phyloP scores from a whole-genome alignment of 2,797 vertebrate species.

The Acipenser ruthenus region DNA sequence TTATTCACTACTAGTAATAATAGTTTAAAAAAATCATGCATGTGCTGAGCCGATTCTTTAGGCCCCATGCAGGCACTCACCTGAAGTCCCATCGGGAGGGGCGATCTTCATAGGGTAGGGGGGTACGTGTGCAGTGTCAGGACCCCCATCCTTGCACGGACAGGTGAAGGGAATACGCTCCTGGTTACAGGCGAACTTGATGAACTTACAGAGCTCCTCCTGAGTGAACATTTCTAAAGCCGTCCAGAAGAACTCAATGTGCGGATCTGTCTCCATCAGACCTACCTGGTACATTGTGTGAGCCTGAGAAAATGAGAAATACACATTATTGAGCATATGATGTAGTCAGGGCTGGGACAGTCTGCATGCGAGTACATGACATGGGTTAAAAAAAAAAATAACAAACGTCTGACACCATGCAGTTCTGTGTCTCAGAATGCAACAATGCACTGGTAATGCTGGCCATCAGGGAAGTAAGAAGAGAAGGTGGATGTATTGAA shows the following conservation, averaged over 20 bases:
- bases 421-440: too few relatives aligned
- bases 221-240: conserved; percentile 92
- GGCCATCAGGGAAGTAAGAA: not conserved
- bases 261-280: conserved; percentile 95
- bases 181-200: conserved; percentile 97
- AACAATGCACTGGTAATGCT: not conserved
- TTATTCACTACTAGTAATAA: not conserved
- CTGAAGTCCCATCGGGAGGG: conserved; percentile 88
- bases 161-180: conserved; percentile 96
- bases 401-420: too few relatives aligned
- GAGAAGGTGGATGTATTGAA: not conserved
- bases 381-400: too few relatives aligned
- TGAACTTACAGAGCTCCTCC: conserved; percentile 97
- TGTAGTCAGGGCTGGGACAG: too few relatives aligned
- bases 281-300: conserved; percentile 99
- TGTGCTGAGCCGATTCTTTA: not conserved
- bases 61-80: conserved; percentile 42
- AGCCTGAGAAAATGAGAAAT: conserved; percentile 52
- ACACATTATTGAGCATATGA: too few relatives aligned
- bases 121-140: conserved; percentile 90
- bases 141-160: conserved; percentile 92
- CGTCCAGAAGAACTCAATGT: conserved; percentile 96
- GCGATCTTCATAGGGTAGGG: conserved; percentile 98
- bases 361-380: too few relatives aligned
- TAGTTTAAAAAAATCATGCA: not conserved